Conservation (phyloP, 2,888 invertebrate genomes). For the Ophion obscuratus region DNA sequence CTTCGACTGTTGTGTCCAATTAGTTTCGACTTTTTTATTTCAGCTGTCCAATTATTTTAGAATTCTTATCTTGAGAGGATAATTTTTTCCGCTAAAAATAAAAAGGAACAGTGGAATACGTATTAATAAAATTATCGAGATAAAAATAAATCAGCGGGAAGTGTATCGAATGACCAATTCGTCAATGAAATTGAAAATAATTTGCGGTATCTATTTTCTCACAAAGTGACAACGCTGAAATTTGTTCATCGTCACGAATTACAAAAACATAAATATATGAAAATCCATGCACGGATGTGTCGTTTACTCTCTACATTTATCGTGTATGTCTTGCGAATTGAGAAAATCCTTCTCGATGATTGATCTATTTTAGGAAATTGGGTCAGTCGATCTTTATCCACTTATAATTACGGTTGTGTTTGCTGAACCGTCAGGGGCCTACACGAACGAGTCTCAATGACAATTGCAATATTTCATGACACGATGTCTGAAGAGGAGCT, state of each 20-base stretch:
- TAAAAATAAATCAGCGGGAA: not conserved
- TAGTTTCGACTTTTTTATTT: not conserved
- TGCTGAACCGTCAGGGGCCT: not conserved
- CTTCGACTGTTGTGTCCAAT: too few relatives aligned
- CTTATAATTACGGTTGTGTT: not conserved
- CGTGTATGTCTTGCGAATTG: not conserved
- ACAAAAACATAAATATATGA: not conserved
- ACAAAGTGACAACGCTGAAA: not conserved
- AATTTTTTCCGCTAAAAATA: not conserved
- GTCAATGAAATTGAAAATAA: not conserved
- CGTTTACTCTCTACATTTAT: not conserved
- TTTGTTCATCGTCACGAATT: not conserved
- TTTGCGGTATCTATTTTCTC: not conserved
- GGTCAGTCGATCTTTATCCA: constrained; percentile 30
- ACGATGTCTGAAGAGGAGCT: not conserved
- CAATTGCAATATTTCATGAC: not conserved
- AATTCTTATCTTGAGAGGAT: not conserved
- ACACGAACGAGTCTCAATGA: not conserved
- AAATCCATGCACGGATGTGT: not conserved
- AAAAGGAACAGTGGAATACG: not conserved
- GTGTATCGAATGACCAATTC: not conserved
- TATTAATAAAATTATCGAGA: not conserved
- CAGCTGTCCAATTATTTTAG: not conserved
- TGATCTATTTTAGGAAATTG: not conserved
- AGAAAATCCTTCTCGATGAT: not conserved